Evolutionary conservation across 2,888 invertebrate species (phyloP).

Genomic region (Ennomos erosarius): DNA sequence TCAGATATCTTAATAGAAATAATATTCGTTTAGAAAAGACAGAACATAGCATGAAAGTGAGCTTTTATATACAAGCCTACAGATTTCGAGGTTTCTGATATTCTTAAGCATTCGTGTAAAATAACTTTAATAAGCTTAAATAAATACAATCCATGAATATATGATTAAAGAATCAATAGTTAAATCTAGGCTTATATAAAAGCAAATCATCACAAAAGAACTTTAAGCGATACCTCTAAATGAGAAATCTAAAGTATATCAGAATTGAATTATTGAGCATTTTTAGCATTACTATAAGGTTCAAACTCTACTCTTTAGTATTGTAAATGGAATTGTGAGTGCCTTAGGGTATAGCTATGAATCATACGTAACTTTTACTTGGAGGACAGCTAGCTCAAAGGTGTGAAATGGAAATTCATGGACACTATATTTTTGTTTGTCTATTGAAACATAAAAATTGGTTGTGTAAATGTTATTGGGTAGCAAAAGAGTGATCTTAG

Average conservation of each 20-base stretch:
- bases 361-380: constrained; percentile 37
- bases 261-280: too few species aligned
- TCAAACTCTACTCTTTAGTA: constrained; percentile 8
- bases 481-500: too few species aligned
- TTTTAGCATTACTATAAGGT: constrained; percentile 11
- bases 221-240: neutral
- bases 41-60: too few species aligned
- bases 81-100: too few species aligned
- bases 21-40: too few species aligned
- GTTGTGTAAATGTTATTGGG: too few species aligned
- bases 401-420: constrained; percentile 28
- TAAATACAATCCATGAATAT: too few species aligned
- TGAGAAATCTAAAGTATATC: too few species aligned
- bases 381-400: constrained; percentile 29
- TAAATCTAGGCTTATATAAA: neutral
- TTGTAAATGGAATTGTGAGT: constrained; percentile 37
- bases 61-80: too few species aligned
- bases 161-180: neutral
- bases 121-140: too few species aligned
- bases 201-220: neutral
- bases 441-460: neutral
- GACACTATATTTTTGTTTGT: constrained; percentile 10
- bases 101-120: too few species aligned
- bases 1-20: neutral
- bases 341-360: constrained; percentile 37